Base-by-base conservation (phyloP, 2,888 invertebrate genomes). In the Geophilus truncorum region DNA sequence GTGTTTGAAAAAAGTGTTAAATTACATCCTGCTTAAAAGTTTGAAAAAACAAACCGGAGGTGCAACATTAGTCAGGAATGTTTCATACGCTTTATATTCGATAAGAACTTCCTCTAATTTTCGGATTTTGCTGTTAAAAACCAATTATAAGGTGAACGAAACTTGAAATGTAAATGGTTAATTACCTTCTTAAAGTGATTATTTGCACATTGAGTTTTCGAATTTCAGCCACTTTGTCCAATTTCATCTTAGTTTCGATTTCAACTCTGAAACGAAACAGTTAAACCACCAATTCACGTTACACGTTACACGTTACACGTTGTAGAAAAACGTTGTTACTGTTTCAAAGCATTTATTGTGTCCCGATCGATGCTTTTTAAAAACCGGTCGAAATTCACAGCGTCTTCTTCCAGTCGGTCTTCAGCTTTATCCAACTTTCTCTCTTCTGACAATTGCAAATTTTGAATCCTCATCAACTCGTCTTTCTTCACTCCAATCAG, bases 401-500 rank as follows among this genome's bases (percentile, higher is more conserved):
- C 79, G 30, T 79, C 79, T 15, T 25, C 51, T 45, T 79, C 79
- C 9, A 78, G 23, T 5, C 51, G 21, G 10, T 0, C 4, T 40
- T 78, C 79, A 21, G 51, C 79, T 18, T 21, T 28, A 36, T 40
- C 40, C 25, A 78, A 18, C 21, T 23, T 28, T 23, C 40, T 23
- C 18, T 45, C 79, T 18, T 45, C 40, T 9, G 30, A 28, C 10
- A 34, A 1, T 28, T 51, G 28, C 21, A 25, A 4, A n/a, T 78
- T 51, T 21, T 40, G 5, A 7, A 78, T 34, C 9, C 45, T 7
- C 28, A 51, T 34, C 45, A 78, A 36, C 18, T 78, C 79, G n/a
- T 78, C 79, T 28, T 78, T 36, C 28, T 51, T 40, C 36, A 78
- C 79, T 12, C 79, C 79, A 28, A 78, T 78, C 40, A 78, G 21